These are phyloP conservation scores for Ochropleura leucogaster DNA, from an alignment of 2,888 invertebrate genomes.

Conservation along the genomic window DNA sequence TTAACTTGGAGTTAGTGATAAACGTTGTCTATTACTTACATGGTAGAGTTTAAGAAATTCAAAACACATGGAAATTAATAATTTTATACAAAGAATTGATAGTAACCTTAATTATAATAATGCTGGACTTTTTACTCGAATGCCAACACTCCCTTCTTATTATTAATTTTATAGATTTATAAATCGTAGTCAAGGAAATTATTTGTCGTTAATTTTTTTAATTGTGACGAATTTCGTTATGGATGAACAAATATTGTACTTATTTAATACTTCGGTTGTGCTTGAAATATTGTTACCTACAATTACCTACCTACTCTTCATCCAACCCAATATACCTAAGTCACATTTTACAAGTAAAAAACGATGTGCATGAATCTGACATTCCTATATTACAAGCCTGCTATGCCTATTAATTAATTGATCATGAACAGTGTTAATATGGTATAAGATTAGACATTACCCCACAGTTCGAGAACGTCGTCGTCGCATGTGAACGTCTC, in stretches of 20 bases:
- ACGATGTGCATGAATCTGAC: constrained; percentile 34
- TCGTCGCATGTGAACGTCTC: constrained; percentile 21
- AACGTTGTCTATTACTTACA: constrained; percentile 65
- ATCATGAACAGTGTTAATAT: constrained; percentile 2
- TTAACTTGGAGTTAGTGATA: constrained; percentile 59
- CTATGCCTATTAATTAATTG: constrained; percentile 19
- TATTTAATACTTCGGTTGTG: constrained; percentile 62
- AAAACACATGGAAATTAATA: constrained; percentile 70
- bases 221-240: constrained; percentile 53
- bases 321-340: constrained; percentile 17
- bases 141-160: constrained; percentile 77
- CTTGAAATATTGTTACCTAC: constrained; percentile 61
- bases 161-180: constrained; percentile 71
- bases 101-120: constrained; percentile 74
- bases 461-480: background rate
- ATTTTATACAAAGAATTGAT: constrained; percentile 78
- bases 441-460: constrained; percentile 17
- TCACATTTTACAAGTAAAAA: constrained; percentile 32
- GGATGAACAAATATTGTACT: constrained; percentile 55
- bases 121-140: constrained; percentile 87
- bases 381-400: constrained; percentile 67
- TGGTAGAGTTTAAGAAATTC: constrained; percentile 66
- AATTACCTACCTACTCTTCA: constrained; percentile 60
- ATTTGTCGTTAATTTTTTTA: constrained; percentile 61
- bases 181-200: constrained; percentile 63